These are phyloP conservation scores for Mnemiopsis leidyi DNA, from an alignment of 37 sponge, comb jelly and placozoan species.

Conservation along the genomic window DNA sequence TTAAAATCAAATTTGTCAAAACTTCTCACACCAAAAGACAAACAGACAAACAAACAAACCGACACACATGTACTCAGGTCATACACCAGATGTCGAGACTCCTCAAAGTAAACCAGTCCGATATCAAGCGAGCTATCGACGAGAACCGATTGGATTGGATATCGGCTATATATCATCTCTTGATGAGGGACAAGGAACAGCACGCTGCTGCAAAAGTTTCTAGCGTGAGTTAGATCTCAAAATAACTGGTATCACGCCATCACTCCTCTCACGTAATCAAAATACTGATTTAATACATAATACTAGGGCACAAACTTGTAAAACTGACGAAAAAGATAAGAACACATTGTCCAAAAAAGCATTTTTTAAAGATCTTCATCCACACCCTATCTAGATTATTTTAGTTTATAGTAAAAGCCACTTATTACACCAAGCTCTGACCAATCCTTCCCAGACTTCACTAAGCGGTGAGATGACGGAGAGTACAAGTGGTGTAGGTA, in stretches of 20 bases:
- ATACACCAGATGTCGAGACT: constrained; percentile 80
- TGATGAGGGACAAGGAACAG: constrained; percentile 67
- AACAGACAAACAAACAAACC: too few species aligned
- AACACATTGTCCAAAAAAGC: too few species aligned
- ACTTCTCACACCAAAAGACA: too few species aligned
- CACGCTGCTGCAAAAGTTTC: not conserved
- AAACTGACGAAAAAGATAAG: too few species aligned
- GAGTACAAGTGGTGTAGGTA: constrained; percentile 40
- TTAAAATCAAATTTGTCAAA: not conserved
- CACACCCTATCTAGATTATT: too few species aligned
- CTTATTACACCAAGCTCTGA: not conserved
- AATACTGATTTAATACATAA: too few species aligned
- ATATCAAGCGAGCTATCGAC: constrained; percentile 79
- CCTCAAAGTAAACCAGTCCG: constrained; percentile 73
- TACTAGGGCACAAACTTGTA: too few species aligned
- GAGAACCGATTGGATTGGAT: constrained; percentile 95
- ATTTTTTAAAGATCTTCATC: too few species aligned
- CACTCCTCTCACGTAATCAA: too few species aligned
- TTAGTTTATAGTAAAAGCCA: too few species aligned
- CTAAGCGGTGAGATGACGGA: constrained; percentile 36
- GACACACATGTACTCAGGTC: constrained; percentile 64
- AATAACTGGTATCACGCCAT: too few species aligned
- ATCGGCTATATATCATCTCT: constrained; percentile 91
- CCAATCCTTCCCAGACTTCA: not conserved
- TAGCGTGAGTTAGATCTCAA: not conserved